Percentiles rank a stretch among this genome's conserved stretches.
Conservation (phyloP, 2,113 vertebrate genomes). For the Crotalus helleri region DNA sequence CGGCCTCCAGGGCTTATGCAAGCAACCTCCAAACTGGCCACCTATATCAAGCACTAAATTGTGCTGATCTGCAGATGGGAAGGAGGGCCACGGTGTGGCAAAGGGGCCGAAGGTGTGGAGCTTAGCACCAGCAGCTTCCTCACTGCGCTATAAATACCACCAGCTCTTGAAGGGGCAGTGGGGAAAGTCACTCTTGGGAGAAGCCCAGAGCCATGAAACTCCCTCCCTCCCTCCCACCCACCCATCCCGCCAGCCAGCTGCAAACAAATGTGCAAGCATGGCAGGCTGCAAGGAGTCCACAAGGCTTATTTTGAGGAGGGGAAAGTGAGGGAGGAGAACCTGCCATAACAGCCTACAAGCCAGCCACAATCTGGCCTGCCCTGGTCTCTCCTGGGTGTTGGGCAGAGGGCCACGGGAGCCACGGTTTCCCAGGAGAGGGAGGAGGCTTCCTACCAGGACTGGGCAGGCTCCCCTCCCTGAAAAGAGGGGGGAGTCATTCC, state of each 20-base stretch:
- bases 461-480: not conserved
- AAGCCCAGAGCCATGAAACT: not conserved
- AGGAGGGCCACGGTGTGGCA: slow-evolving; percentile 1
- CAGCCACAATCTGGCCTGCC: too few species aligned
- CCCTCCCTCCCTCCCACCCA: too few species aligned
- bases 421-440: not conserved
- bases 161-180: not conserved
- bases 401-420: not conserved
- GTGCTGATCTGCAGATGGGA: slow-evolving; percentile 55
- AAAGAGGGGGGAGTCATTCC: not conserved
- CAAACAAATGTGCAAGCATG: not conserved
- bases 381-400: not conserved
- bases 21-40: slow-evolving; percentile 41
- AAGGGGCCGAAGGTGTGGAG: slow-evolving; percentile 57
- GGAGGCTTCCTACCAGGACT: not conserved
- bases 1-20: slow-evolving; percentile 22
- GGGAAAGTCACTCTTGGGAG: not conserved
- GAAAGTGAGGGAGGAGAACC: not conserved
- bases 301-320: not conserved
- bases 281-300: not conserved
- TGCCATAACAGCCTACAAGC: not conserved
- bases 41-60: slow-evolving; percentile 34
- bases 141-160: slow-evolving; percentile 60
- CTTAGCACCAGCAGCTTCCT: slow-evolving; percentile 44
- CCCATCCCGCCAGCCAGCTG: not conserved